Percentiles rank a stretch among this genome's conserved stretches.
Conservation (phyloP, 2,888 invertebrate genomes). For the Rotaria magnacalcarata region DNA sequence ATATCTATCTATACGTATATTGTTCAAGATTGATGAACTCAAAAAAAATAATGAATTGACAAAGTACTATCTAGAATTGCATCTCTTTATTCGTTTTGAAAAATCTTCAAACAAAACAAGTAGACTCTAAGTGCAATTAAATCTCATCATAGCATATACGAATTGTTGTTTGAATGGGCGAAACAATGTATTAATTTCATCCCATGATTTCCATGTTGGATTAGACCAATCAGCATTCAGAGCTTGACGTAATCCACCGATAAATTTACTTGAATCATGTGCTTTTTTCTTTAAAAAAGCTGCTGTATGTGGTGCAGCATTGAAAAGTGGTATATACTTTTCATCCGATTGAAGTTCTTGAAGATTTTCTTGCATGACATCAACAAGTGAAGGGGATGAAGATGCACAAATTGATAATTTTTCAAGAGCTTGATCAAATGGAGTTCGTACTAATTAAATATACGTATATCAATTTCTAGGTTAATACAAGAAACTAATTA, state of each 20-base stretch:
- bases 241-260: background rate
- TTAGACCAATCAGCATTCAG: background rate
- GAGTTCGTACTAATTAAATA: background rate
- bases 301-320: background rate
- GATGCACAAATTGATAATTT: background rate
- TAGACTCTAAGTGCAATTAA: background rate
- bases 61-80: no score
- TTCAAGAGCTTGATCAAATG: background rate
- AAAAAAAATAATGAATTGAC: no score
- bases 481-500: background rate
- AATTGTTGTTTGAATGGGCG: slow-evolving; percentile 4
- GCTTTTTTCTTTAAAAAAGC: background rate
- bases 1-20: no score
- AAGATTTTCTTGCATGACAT: background rate
- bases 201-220: background rate
- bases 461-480: background rate
- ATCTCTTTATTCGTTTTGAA: no score
- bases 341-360: background rate
- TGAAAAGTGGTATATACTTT: background rate
- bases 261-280: background rate
- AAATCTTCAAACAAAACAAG: no score
- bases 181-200: background rate
- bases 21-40: no score
- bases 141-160: slow-evolving; percentile 6
- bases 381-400: background rate